Evolutionary conservation across 1,140 invertebrate species (phyloP), one percentile per base, ranked within the genome.

Genomic region (Venturia canescens): DNA sequence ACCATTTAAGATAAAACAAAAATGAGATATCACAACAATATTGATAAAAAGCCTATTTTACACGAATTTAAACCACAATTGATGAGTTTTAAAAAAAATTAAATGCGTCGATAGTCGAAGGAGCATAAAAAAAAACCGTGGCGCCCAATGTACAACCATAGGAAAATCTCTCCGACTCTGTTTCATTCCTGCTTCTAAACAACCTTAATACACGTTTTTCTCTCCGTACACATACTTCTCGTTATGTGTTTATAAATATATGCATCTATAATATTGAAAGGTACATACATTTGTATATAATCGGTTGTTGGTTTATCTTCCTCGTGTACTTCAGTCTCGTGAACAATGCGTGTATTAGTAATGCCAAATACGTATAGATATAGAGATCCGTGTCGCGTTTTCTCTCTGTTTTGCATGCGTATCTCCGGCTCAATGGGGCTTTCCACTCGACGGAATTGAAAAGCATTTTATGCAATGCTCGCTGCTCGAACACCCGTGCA

Each of bases 381-480:
- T 31, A 69, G n/a, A 78, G 75, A 63, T 26, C 15, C 29, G 60
- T 77, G 75, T 67, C 21, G 23, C 26, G 60, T 76, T 76, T 57
- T 27, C 78, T 84, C 81, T 77, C 83, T 86, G 84, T 88, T 87
- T 88, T 87, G 85, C 88, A 86, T 86, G 86, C 85, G 83, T 89
- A 90, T 90, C 87, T 88, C 85, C 80, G 76, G 82, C 87, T 88
- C 86, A 87, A 88, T 86, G 83, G 87, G 82, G 84, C 87, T 90
- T 90, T 90, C 84, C 88, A 89, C 87, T 88, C 86, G 85, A 67
- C 86, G 84, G 83, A 88, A 89, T 89, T 89, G 89, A 89, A 90
- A 89, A 87, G 87, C 87, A 82, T 86, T 86, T 85, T 84, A 86
- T 84, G 82, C 84, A 82, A 85, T 83, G 83, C 78, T 78, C 84